Conservation (phyloP, 1,140 invertebrate species). For the Micrasema longulum region DNA sequence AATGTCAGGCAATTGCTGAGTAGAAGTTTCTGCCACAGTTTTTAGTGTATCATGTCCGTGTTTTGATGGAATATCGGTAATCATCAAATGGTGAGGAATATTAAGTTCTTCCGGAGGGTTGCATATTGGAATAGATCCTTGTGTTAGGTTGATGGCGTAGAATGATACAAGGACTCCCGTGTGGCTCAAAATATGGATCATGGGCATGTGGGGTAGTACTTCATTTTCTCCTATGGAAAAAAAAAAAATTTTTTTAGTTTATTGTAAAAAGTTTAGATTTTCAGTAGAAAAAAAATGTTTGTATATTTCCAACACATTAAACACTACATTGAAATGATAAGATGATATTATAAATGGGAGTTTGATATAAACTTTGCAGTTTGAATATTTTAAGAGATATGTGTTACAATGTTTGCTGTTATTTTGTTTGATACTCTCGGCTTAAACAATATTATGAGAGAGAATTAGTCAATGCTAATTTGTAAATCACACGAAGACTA, state of each 20-base stretch:
- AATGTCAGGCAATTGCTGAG: conserved; percentile 31
- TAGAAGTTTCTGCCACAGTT: not conserved
- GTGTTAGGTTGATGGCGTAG: conserved; percentile 74
- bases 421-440: no score
- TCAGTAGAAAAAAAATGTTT: no score
- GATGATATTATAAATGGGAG: no score
- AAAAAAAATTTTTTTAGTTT: not conserved
- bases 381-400: no score
- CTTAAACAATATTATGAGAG: no score
- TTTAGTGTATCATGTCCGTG: not conserved
- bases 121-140: conserved; percentile 69
- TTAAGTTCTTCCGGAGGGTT: conserved; percentile 68
- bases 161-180: conserved; percentile 79
- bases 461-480: no score
- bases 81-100: conserved; percentile 58
- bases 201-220: conserved; percentile 72
- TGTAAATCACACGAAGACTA: no score
- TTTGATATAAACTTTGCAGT: no score
- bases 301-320: no score
- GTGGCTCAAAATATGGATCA: conserved; percentile 76
- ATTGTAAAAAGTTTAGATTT: no score
- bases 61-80: conserved; percentile 42
- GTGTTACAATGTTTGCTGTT: no score
- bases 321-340: no score
- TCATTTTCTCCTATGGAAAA: conserved; percentile 69